A percentile compares a stretch with the other conserved stretches of the same genome.
Conservation (phyloP, 2,888 invertebrate species). For the Drepana falcataria region DNA sequence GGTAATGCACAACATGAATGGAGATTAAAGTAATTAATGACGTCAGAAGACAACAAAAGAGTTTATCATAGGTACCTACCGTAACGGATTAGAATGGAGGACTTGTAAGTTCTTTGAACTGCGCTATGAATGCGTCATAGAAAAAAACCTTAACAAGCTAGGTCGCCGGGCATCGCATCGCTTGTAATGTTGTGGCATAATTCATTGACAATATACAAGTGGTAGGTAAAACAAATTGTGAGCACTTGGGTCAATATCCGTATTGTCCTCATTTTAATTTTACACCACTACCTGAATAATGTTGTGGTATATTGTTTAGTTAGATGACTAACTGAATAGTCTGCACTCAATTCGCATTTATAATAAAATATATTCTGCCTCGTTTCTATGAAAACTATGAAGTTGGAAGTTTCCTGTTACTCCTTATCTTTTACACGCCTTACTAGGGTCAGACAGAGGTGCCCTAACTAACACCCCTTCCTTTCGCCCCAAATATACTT, state of each 20-base stretch:
- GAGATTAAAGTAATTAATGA: background rate
- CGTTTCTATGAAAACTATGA: too few species aligned
- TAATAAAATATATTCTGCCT: background rate
- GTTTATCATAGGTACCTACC: background rate
- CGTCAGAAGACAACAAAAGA: background rate
- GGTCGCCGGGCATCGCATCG: constrained; percentile 10
- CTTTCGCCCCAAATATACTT: too few species aligned
- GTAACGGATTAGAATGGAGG: background rate
- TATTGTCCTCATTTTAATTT: constrained; percentile 43
- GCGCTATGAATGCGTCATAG: background rate
- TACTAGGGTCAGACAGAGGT: too few species aligned
- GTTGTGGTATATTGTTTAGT: background rate
- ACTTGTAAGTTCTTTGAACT: background rate
- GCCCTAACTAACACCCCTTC: too few species aligned
- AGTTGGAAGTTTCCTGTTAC: too few species aligned
- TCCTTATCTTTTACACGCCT: too few species aligned
- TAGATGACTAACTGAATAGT: background rate
- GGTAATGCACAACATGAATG: background rate
- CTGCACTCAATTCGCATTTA: background rate
- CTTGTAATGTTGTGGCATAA: constrained; percentile 23
- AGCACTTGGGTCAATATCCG: constrained; percentile 56
- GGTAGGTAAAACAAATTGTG: constrained; percentile 35
- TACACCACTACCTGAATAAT: constrained; percentile 7
- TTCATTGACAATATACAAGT: constrained; percentile 40
- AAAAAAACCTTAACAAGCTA: background rate